Percentiles rank a stretch among this genome's conserved stretches.
phyloP scores from a whole-genome alignment of 2,888 invertebrate species.

The Andrena haemorrhoa region DNA sequence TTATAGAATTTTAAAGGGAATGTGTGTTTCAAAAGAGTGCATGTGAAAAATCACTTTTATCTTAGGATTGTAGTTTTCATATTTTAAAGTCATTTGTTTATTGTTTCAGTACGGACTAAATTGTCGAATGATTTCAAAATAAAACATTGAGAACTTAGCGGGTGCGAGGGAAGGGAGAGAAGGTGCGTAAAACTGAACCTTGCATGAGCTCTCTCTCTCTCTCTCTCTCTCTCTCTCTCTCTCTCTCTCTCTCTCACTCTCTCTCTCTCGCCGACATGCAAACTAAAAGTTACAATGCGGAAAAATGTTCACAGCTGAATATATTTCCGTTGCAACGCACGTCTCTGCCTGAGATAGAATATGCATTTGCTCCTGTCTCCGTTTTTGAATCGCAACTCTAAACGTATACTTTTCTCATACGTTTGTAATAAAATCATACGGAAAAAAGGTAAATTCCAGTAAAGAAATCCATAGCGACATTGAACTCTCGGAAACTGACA shows the following conservation, averaged over 20 bases:
- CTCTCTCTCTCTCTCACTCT: too few species aligned
- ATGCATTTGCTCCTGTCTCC: background rate
- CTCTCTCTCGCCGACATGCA: background rate
- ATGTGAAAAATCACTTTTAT: too few species aligned
- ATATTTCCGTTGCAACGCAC: background rate
- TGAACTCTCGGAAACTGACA: too few species aligned
- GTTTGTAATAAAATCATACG: background rate
- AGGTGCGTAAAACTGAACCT: background rate
- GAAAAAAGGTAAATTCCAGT: background rate
- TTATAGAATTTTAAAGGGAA: background rate
- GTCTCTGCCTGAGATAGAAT: background rate
- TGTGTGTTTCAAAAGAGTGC: too few species aligned
- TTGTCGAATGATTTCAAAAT: too few species aligned
- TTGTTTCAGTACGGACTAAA: background rate
- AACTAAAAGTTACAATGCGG: background rate
- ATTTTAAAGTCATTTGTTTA: too few species aligned
- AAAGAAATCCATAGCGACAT: too few species aligned
- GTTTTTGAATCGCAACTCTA: background rate
- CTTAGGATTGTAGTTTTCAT: too few species aligned
- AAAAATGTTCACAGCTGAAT: background rate
- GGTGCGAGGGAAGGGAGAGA: background rate
- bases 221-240: too few species aligned
- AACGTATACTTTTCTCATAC: background rate
- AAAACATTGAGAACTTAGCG: background rate
- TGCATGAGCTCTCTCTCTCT: background rate